These are phyloP conservation scores for Hymenopus coronatus DNA, from an alignment of 2,888 invertebrate species.

Conservation along the genomic window DNA sequence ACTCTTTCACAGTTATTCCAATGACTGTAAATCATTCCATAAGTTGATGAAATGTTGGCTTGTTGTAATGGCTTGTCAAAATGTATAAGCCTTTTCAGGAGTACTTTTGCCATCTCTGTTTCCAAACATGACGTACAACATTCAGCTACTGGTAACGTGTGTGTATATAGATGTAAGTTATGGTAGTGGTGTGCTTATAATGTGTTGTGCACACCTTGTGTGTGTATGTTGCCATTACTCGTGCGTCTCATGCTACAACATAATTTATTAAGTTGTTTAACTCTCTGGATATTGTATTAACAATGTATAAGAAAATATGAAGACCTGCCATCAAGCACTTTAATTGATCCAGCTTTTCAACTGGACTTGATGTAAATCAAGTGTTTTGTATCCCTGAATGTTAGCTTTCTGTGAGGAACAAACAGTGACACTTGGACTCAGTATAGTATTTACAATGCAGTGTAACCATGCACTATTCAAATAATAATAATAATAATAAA, in stretches of 20 bases:
- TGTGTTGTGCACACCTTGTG: background rate
- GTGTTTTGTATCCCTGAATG: no score
- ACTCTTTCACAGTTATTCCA: no score
- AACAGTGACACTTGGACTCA: no score
- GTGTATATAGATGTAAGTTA: background rate
- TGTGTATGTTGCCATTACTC: background rate
- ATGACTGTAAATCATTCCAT: no score
- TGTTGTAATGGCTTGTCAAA: no score
- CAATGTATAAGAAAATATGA: background rate
- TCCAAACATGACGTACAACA: background rate
- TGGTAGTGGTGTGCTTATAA: background rate
- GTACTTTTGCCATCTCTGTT: background rate
- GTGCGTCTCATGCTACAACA: background rate
- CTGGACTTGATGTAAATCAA: no score
- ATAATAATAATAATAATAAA: no score
- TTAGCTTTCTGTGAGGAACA: no score
- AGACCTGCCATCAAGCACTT: background rate
- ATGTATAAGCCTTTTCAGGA: background rate
- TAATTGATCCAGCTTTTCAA: no score
- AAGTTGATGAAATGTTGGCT: no score
- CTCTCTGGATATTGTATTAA: background rate
- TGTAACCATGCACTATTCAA: no score
- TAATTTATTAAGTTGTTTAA: background rate
- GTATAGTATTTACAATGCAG: no score
- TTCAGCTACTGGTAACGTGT: background rate